These are phyloP conservation scores for Nannobrachium achirus DNA, from an alignment of 2,113 vertebrate genomes.

Conservation along the genomic window DNA sequence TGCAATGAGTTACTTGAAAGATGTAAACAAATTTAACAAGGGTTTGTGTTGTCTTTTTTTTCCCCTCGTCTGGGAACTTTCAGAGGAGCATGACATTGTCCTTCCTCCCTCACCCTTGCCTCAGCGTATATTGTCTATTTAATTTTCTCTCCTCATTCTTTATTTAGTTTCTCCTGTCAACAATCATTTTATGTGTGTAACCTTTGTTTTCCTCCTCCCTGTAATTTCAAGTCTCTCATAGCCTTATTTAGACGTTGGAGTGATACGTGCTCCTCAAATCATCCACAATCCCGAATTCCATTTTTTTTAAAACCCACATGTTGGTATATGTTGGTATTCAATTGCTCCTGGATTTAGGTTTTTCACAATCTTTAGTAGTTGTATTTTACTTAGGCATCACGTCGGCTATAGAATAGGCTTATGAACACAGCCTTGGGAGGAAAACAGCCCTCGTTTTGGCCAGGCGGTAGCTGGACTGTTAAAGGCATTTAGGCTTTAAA, in stretches of 20 bases:
- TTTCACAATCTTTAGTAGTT: slow-evolving; percentile 13
- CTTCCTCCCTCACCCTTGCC: slow-evolving; percentile 31
- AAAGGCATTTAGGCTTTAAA: slow-evolving; percentile 76
- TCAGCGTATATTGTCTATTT: slow-evolving; percentile 33
- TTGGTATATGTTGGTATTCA: slow-evolving; percentile 11
- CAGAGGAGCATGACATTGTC: slow-evolving; percentile 34
- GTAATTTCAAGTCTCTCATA: slow-evolving; percentile 19
- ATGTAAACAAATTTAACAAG: slow-evolving; percentile 67
- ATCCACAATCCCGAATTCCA: not conserved
- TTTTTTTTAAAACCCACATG: not conserved
- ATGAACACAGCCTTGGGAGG: slow-evolving; percentile 22
- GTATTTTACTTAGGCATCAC: slow-evolving; percentile 3
- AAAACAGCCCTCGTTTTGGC: slow-evolving; percentile 53
- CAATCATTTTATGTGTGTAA: slow-evolving; percentile 25
- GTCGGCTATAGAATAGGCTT: slow-evolving; percentile 28
- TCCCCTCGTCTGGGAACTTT: slow-evolving; percentile 45
- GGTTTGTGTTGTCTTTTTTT: slow-evolving; percentile 51
- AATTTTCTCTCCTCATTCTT: slow-evolving; percentile 25
- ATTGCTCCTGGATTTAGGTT: slow-evolving; percentile 7
- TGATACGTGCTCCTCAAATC: slow-evolving; percentile 1
- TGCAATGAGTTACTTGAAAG: slow-evolving; percentile 46
- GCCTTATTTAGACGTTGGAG: slow-evolving; percentile 6
- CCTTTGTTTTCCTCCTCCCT: slow-evolving; percentile 14
- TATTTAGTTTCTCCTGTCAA: slow-evolving; percentile 40
- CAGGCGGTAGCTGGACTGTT: slow-evolving; percentile 70